These are phyloP conservation scores for Leptura quadrifasciata DNA, from an alignment of 2,888 invertebrate genomes.

Conservation along the genomic window DNA sequence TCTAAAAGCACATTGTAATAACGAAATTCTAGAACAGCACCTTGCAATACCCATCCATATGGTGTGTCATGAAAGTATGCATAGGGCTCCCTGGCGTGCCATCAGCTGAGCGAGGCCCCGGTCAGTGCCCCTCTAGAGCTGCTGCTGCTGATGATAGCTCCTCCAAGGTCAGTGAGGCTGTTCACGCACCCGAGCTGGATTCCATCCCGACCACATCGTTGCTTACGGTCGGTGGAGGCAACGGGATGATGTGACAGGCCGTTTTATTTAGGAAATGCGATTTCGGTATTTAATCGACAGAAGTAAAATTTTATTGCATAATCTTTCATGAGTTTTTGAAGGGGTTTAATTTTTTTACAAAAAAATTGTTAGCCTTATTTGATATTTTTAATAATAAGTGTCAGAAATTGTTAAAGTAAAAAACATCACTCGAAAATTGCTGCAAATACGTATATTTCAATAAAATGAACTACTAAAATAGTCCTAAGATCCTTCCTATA, in stretches of 20 bases:
- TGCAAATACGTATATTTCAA: too few relatives aligned
- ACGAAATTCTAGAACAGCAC: slow-evolving; percentile 2
- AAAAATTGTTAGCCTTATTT: too few relatives aligned
- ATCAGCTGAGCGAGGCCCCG: slow-evolving; percentile 46
- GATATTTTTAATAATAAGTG: too few relatives aligned
- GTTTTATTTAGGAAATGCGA: not conserved
- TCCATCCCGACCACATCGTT: slow-evolving; percentile 53
- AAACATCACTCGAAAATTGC: too few relatives aligned
- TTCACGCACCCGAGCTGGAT: slow-evolving; percentile 59
- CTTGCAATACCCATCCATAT: not conserved
- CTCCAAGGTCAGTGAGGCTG: slow-evolving; percentile 62
- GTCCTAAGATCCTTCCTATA: too few relatives aligned
- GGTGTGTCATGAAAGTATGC: slow-evolving; percentile 7
- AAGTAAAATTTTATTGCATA: too few relatives aligned
- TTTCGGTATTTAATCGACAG: too few relatives aligned
- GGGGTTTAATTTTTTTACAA: too few relatives aligned
- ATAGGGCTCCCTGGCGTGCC: slow-evolving; percentile 11
- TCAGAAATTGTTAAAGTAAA: too few relatives aligned
- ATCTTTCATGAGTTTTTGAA: too few relatives aligned
- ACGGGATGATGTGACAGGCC: slow-evolving; percentile 32
- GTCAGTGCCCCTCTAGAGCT: slow-evolving; percentile 54
- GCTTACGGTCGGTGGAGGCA: slow-evolving; percentile 16
- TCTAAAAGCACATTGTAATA: not conserved
- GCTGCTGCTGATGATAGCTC: slow-evolving; percentile 51
- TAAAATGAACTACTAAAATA: too few relatives aligned